Percentiles rank a stretch among this genome's conserved stretches.
Conservation (phyloP, 2,797 vertebrate species). For the Cynopterus sphinx region DNA sequence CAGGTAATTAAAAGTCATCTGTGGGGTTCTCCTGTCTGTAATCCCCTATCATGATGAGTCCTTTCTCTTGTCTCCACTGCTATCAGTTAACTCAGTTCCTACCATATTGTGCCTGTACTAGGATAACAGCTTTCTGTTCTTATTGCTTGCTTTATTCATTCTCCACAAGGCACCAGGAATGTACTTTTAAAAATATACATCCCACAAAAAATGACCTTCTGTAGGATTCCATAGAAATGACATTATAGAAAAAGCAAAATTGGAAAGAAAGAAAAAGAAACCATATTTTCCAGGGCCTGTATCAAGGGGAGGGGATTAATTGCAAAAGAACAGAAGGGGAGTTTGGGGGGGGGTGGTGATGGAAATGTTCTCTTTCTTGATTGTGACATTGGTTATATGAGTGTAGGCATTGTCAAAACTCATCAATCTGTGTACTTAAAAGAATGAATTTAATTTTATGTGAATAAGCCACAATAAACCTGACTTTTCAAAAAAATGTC, state of each 20-base stretch:
- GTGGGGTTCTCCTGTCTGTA: background rate
- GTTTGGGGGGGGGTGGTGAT: background rate
- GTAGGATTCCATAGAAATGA: background rate
- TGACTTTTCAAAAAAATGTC: background rate
- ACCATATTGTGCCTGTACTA: background rate
- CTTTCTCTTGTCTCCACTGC: background rate
- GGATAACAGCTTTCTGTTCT: background rate
- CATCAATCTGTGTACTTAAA: background rate
- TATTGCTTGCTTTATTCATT: background rate
- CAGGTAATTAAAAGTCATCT: background rate
- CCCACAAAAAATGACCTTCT: background rate
- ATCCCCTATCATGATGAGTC: background rate
- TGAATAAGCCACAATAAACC: background rate
- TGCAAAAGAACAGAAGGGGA: background rate
- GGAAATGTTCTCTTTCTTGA: background rate
- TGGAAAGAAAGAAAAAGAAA: background rate
- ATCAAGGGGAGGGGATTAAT: background rate
- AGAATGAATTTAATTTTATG: background rate
- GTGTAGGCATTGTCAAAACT: background rate
- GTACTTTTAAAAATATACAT: background rate
- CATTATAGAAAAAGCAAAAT: background rate
- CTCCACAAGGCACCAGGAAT: background rate
- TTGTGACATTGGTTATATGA: background rate
- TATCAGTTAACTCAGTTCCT: background rate
- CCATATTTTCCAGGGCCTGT: background rate